These are phyloP conservation scores for Pygocentrus nattereri DNA, from an alignment of 2,797 vertebrate species.

Conservation along the genomic window DNA sequence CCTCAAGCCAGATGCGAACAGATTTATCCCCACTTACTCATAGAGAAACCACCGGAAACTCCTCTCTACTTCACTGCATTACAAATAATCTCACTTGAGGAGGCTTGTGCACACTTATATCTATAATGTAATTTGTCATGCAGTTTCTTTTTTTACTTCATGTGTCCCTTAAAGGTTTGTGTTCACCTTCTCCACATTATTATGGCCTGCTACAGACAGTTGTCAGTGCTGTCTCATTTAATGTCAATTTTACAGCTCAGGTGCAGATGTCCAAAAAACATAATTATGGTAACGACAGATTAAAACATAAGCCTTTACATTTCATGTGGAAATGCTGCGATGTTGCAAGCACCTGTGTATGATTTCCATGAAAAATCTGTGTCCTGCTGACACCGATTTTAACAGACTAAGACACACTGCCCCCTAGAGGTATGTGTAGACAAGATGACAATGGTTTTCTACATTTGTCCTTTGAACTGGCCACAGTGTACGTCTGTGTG, in stretches of 20 bases:
- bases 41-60: conserved; percentile 9
- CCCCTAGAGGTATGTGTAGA: conserved; percentile 44
- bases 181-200: neutral
- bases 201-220: neutral
- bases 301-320: neutral
- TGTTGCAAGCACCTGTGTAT: neutral
- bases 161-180: neutral
- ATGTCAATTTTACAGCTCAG: neutral
- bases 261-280: neutral
- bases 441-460: conserved; percentile 18
- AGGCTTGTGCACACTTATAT: neutral
- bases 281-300: neutral
- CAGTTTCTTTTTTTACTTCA: neutral
- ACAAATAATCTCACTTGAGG: conserved; percentile 6
- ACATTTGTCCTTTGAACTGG: neutral
- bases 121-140: neutral
- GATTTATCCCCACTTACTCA: conserved; percentile 33
- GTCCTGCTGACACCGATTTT: neutral
- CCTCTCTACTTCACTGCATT: neutral
- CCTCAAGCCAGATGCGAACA: conserved; percentile 15
- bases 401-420: conserved; percentile 40
- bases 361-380: neutral
- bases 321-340: too few species aligned
- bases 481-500: conserved; percentile 7
- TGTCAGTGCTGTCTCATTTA: neutral